Conservation (phyloP, 1,140 invertebrate species). For the Octopus sinensis region DNA sequence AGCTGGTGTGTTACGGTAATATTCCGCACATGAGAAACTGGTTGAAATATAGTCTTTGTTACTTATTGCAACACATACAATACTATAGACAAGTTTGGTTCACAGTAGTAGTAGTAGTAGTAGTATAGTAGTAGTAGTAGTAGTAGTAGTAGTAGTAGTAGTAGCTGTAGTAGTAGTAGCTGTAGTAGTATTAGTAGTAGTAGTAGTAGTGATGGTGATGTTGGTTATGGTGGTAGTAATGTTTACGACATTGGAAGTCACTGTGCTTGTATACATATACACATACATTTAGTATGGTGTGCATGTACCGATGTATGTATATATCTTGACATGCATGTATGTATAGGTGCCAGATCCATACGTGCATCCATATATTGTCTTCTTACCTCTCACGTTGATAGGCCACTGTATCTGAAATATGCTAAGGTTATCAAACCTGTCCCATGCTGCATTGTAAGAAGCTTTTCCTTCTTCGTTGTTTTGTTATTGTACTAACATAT, state of each 20-base stretch:
- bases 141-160: not conserved
- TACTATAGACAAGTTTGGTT: not conserved
- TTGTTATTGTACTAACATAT: too few species aligned
- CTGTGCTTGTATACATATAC: not conserved
- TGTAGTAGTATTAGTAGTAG: not conserved
- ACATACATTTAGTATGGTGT: not conserved
- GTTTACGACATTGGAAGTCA: not conserved
- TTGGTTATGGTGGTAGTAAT: not conserved
- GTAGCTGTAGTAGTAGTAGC: not conserved
- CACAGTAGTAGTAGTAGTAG: not conserved
- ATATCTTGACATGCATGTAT: not conserved
- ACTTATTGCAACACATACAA: not conserved
- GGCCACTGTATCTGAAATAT: too few species aligned
- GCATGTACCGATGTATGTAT: not conserved
- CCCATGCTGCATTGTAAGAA: too few species aligned
- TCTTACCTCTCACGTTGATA: too few species aligned
- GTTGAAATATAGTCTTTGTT: not conserved
- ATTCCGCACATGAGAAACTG: not conserved
- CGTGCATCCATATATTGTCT: too few species aligned
- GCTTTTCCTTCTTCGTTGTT: too few species aligned
- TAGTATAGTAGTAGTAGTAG: not conserved
- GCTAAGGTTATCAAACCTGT: too few species aligned
- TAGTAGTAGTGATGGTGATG: not conserved
- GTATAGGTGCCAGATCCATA: not conserved
- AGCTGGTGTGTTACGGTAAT: too few species aligned